Evolutionary conservation across 92 coral and sea anemone species (phyloP), one percentile per base, ranked within the genome.

Genomic region (Meandrina meandrites): DNA sequence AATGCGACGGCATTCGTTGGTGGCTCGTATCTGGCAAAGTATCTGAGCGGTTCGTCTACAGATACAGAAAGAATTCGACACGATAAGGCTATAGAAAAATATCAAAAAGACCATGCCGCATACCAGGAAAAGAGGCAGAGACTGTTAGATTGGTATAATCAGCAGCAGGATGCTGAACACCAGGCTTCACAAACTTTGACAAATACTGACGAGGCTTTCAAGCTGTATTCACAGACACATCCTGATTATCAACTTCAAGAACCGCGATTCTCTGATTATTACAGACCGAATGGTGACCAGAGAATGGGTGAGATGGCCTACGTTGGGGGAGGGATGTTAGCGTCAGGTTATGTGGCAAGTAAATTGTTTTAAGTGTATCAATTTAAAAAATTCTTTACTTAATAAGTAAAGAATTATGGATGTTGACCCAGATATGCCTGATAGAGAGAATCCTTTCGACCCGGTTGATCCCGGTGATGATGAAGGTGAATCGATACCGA

Each of bases 1-100:
- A 90, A 90, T 35, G 93, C 93, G 12, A 87, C 93, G 1, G 74
- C 93, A 4, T 91, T 91, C 30, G 79, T 83, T 67, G 93, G 93
- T 8, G 91, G 93, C 35, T 54, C 74, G 1, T 90, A 87, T 72
- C 88, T 90, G 0, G 93, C 93, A 75, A 91, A 72, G 79, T 91
- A 83, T n/a, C 69, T 91, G 0, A 53, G 82, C 5, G 73, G 85
- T 69, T 3, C 12, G 12, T 14, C 12, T 8, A 3, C 56, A 51
- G 56, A 51, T 1, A 13, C 56, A 8, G 56, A 51, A 13, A 3
- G 56, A 51, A 69, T 79, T 53, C 47, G 93, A 60, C 93, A 91
- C 79, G 93, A 91, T 54, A 91, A 91, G 51, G 93, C 93, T 3
- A 27, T 91, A 37, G 93, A 91, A 72, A 84, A 87, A 47, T 91